phyloP scores from a whole-genome alignment of 2,797 vertebrate species.

The Bucorvus abyssinicus region DNA sequence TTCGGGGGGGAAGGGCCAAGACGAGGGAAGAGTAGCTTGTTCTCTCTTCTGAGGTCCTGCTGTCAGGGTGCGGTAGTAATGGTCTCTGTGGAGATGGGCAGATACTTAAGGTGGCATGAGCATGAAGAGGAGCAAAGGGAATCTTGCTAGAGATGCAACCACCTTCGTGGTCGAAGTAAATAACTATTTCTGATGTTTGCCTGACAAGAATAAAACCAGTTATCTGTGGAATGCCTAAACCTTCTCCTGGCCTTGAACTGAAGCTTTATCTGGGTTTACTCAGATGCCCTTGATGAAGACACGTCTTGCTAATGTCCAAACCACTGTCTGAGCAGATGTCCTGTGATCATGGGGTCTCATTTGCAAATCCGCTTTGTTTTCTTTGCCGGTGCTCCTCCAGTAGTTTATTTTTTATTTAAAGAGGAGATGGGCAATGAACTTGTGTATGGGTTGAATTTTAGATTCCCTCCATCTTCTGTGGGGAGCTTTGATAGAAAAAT shows the following conservation, averaged over 20 bases:
- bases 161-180: background rate
- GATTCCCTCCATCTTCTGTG: rapidly evolving
- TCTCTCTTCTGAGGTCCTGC: background rate
- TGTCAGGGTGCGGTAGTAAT: background rate
- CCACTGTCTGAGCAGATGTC: background rate
- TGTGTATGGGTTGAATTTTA: background rate
- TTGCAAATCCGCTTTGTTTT: background rate
- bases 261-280: background rate
- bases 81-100: background rate
- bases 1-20: background rate
- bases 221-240: background rate
- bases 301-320: background rate
- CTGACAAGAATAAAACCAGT: background rate
- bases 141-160: background rate
- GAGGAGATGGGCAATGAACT: background rate
- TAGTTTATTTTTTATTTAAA: background rate
- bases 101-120: background rate
- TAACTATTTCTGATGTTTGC: background rate
- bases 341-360: background rate
- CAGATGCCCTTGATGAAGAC: background rate
- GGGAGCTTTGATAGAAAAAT: background rate
- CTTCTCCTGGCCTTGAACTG: background rate
- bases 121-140: background rate
- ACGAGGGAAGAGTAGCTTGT: background rate
- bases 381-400: rapidly evolving